A percentile compares a stretch with the other conserved stretches of the same genome.
Evolutionary conservation across 2,888 invertebrate genomes (phyloP).

Genomic region (Athripsodes cinereus): DNA sequence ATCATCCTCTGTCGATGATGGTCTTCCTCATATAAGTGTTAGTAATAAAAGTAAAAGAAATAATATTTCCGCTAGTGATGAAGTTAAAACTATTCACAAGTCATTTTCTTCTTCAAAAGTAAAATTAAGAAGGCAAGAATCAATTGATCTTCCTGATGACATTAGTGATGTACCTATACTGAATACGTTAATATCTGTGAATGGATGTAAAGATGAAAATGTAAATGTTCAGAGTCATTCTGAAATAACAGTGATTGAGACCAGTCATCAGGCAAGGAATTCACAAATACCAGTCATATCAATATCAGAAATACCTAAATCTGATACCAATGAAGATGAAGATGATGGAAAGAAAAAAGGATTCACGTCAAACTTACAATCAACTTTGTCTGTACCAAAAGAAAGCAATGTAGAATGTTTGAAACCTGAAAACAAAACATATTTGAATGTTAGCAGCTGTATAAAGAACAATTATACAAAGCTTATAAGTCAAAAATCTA

Average conservation of each 20-base stretch:
- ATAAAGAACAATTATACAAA: conserved; percentile 26
- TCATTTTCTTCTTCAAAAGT: conserved; percentile 6
- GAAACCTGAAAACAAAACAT: conserved; percentile 8
- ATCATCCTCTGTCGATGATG: conserved; percentile 20
- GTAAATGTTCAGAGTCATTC: neutral
- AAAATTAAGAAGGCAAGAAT: conserved; percentile 22
- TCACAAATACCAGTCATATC: conserved; percentile 29
- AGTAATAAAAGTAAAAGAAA: neutral
- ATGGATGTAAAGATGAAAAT: too few species aligned
- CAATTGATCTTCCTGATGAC: conserved; percentile 21
- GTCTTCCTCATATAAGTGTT: conserved; percentile 3
- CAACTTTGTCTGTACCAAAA: neutral
- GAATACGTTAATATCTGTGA: neutral
- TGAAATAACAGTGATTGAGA: conserved; percentile 13
- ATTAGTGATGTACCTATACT: neutral
- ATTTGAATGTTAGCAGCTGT: conserved; percentile 15
- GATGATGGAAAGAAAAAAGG: neutral
- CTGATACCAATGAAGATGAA: conserved; percentile 8
- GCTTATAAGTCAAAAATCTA: conserved; percentile 43
- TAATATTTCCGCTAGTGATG: neutral
- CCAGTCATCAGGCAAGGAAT: conserved; percentile 29
- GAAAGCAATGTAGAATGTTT: neutral
- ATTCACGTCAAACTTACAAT: neutral
- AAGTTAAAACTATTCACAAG: neutral
- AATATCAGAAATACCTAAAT: conserved; percentile 21